Evolutionary conservation across 2,888 invertebrate genomes (phyloP).

Genomic region (Onthophagus sagittarius): DNA sequence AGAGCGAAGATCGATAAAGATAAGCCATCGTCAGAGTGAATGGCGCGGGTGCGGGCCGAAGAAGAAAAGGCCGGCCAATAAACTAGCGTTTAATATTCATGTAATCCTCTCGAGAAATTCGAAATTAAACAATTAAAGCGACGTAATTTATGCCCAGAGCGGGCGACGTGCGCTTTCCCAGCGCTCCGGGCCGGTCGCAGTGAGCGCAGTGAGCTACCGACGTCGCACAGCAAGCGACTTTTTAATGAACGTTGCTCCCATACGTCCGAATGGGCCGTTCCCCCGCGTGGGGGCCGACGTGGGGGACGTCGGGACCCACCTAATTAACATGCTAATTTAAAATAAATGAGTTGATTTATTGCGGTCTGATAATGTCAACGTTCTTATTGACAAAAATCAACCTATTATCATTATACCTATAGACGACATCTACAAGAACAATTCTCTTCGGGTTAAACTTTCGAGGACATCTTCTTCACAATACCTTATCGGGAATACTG

Average conservation of each 20-base stretch:
- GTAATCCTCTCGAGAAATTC: conserved; percentile 23
- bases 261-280: background rate
- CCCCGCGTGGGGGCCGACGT: background rate
- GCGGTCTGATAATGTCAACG: conserved; percentile 27
- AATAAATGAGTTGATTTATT: conserved; percentile 29
- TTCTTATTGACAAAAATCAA: conserved; percentile 20
- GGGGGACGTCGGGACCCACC: conserved; percentile 18
- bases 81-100: conserved; percentile 23
- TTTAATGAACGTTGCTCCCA: conserved; percentile 5
- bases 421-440: conserved; percentile 7
- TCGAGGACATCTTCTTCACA: background rate
- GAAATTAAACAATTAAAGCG: conserved; percentile 24
- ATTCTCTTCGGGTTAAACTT: background rate
- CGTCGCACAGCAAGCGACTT: conserved; percentile 5
- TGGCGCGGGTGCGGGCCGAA: background rate
- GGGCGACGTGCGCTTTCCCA: conserved; percentile 2
- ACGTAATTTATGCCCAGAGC: conserved; percentile 22
- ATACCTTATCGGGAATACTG: background rate
- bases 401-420: background rate
- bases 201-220: conserved; percentile 3
- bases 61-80: conserved; percentile 12
- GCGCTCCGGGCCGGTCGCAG: conserved; percentile 5
- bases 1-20: background rate
- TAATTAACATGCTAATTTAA: conserved; percentile 32
- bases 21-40: background rate